Percentiles rank a stretch among this genome's conserved stretches.
These are phyloP conservation scores for Stichopus chloronotus DNA, from an alignment of 35 echinoderm and acorn worm genomes.

Conservation along the genomic window DNA sequence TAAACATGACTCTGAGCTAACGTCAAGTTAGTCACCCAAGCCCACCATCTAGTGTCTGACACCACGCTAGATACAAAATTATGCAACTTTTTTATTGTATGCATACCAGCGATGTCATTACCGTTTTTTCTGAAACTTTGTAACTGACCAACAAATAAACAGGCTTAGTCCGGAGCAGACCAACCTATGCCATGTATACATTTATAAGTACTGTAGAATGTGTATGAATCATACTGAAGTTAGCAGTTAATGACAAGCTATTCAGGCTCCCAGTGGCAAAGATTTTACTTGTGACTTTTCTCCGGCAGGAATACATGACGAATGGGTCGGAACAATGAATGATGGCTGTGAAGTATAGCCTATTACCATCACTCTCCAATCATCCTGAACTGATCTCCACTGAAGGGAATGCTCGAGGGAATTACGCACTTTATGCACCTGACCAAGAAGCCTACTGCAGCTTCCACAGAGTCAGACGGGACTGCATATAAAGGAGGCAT, in stretches of 20 bases:
- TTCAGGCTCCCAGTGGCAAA: background rate
- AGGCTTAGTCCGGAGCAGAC: no score
- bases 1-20: no score
- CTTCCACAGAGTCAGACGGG: background rate
- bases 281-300: background rate
- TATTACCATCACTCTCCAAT: conserved; percentile 8
- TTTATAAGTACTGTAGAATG: no score
- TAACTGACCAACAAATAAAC: no score
- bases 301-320: background rate
- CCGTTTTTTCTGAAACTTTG: no score
- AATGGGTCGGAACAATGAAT: background rate
- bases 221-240: background rate
- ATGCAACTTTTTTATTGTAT: no score
- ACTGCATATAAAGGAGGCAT: conserved; percentile 1
- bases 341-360: conserved; percentile 2
- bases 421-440: background rate
- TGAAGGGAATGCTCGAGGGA: background rate
- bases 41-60: no score
- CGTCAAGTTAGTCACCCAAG: no score
- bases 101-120: no score
- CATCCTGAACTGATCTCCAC: background rate
- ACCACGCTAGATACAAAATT: no score
- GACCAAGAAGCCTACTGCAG: background rate
- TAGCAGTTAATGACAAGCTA: background rate
- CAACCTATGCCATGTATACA: no score